Conservation (phyloP, 2,797 vertebrate species). For the Amblyopsis hoosieri region DNA sequence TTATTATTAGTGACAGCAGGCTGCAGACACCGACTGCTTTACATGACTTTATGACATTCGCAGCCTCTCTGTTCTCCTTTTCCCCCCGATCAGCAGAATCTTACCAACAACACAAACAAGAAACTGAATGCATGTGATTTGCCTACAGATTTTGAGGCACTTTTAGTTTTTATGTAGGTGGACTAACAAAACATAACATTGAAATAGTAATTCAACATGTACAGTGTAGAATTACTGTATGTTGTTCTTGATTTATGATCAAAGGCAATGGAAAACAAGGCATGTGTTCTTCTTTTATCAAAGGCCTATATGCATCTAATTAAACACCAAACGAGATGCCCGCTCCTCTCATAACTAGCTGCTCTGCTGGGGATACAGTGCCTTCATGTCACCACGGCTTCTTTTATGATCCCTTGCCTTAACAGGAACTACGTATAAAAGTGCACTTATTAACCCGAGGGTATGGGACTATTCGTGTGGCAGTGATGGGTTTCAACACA, state of each 20-base stretch:
- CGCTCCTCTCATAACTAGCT: constrained; percentile 49
- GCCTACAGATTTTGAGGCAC: too few relatives aligned
- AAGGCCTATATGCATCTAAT: constrained; percentile 51
- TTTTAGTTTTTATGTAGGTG: not conserved
- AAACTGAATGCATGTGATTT: not conserved
- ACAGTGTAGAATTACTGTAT: too few relatives aligned
- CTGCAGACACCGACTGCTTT: constrained; percentile 28
- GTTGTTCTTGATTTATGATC: not conserved
- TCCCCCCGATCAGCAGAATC: constrained; percentile 3
- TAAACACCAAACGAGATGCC: constrained; percentile 49
- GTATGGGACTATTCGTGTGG: constrained; percentile 69
- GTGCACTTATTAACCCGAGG: constrained; percentile 61
- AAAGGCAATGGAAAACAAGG: constrained; percentile 33
- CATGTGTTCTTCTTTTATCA: constrained; percentile 52
- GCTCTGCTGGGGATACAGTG: constrained; percentile 47
- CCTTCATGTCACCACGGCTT: constrained; percentile 55
- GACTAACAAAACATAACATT: not conserved
- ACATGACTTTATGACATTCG: constrained; percentile 28
- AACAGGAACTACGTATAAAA: constrained; percentile 75
- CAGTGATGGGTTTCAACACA: constrained; percentile 67
- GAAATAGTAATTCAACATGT: not conserved
- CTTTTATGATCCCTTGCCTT: constrained; percentile 66
- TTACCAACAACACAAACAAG: constrained; percentile 11
- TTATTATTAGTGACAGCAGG: constrained; percentile 48
- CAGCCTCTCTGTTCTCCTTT: constrained; percentile 16